Base-by-base conservation (phyloP, 2,797 vertebrate genomes). In the Mergus octosetaceus region DNA sequence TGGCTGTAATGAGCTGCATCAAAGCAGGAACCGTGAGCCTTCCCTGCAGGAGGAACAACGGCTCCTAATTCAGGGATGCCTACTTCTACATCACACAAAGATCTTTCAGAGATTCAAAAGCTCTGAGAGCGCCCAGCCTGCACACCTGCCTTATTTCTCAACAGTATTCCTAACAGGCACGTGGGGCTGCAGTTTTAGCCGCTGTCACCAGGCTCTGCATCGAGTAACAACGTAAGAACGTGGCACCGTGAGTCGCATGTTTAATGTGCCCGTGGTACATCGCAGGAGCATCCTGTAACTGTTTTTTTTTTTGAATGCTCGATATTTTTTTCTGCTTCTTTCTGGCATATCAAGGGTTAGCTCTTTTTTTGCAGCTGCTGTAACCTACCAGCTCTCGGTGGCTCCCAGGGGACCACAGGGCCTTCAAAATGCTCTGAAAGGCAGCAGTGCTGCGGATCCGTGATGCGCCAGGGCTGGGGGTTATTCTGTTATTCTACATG, bases 1-100 rank as follows among this genome's bases (percentile, higher is more conserved):
- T 86, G 95, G 85, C 88, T 64, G 56, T 80, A 91, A 89, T 34
- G 86, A 94, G 90, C 54, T 64, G 60, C 95, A 95, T 76, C 87
- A 92, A 93, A 96, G 92, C 57, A 58, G 80, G 81, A 34, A 32
- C 72, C 75, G 3, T 70, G 95, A 14, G 17, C 41, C 54, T 74
- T 62, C 89, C 61, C 62, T 57, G n/a, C 57, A 61, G 84, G 83
- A 81, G 92, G 68, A 56, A 87, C 5, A 10, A 9, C 77, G 69
- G 56, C 72, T 86, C 71, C 80, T 45, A 56, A 51, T 85, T 91
- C 88, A 79, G 70, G 72, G 90, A 75, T 64, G 43, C 66, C 75
- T 32, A 4, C 71, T 94, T 89, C 43, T 4, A 78, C 84, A 86
- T 90, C 78, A 6, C 88, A 13, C 68, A 41, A 25, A 81, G 61